Percentiles rank a stretch among this genome's conserved stretches.
These are phyloP conservation scores for Athripsodes cinereus DNA, from an alignment of 2,888 invertebrate species.

Conservation along the genomic window DNA sequence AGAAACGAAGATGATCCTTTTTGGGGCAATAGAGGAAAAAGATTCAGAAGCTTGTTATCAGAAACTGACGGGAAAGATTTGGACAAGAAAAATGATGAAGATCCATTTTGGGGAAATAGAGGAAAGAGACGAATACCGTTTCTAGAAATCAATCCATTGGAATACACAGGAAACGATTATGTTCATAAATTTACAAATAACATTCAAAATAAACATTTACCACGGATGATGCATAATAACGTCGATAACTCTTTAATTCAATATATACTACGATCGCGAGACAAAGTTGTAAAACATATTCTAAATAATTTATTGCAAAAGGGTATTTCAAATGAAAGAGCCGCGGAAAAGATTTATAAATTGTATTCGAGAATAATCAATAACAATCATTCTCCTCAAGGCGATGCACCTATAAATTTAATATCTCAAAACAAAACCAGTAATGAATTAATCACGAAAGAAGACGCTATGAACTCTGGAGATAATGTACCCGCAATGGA, in stretches of 20 bases:
- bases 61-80: not conserved
- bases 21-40: slow-evolving; percentile 32
- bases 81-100: slow-evolving; percentile 11
- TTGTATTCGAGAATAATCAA: slow-evolving; percentile 5
- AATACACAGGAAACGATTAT: too few relatives aligned
- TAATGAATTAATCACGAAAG: not conserved
- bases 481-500: not conserved
- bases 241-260: not conserved
- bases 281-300: not conserved
- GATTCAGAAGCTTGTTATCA: not conserved
- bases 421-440: not conserved
- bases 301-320: not conserved
- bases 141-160: too few relatives aligned
- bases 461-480: not conserved
- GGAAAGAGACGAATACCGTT: not conserved
- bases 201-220: not conserved
- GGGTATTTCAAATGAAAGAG: too few relatives aligned
- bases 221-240: not conserved
- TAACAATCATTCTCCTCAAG: not conserved
- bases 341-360: not conserved
- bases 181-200: too few relatives aligned
- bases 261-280: not conserved
- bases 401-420: not conserved
- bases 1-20: slow-evolving; percentile 35
- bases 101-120: slow-evolving; percentile 14